Evolutionary conservation across 2,888 invertebrate species (phyloP).

Genomic region (Allolobophora icterica): DNA sequence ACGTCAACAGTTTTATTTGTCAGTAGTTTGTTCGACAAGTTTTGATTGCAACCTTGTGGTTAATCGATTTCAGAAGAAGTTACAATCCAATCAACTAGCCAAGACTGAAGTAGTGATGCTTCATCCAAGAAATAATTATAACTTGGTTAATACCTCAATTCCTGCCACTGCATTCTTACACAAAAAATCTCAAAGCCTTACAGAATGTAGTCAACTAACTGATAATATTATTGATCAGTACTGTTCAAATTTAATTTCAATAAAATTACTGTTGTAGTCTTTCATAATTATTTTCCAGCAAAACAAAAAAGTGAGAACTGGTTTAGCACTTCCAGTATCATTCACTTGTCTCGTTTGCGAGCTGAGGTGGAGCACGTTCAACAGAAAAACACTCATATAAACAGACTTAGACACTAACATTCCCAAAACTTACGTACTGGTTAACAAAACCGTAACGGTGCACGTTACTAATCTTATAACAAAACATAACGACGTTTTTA

Average conservation of each 20-base stretch:
- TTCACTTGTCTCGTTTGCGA: neutral
- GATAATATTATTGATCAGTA: too few relatives aligned
- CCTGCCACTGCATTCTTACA: neutral
- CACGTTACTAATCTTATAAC: neutral
- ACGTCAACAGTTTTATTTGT: slow-evolving; percentile 21
- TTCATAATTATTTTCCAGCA: neutral
- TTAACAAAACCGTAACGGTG: neutral
- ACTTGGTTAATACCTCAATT: neutral
- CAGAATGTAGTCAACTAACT: too few relatives aligned
- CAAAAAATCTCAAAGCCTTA: neutral
- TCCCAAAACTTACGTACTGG: neutral
- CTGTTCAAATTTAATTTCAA: too few relatives aligned
- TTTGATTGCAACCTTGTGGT: neutral
- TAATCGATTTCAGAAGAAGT: neutral
- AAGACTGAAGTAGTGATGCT: neutral
- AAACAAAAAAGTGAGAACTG: neutral
- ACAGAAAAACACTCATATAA: neutral
- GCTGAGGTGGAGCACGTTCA: neutral
- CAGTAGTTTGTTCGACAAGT: slow-evolving; percentile 17
- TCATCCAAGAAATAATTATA: neutral
- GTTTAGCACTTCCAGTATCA: neutral
- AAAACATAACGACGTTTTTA: neutral
- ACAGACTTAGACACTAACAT: neutral
- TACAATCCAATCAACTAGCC: neutral
- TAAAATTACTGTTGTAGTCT: neutral